These are phyloP conservation scores for Psilopsiagon aymara DNA, from an alignment of 2,113 vertebrate genomes.

Conservation along the genomic window DNA sequence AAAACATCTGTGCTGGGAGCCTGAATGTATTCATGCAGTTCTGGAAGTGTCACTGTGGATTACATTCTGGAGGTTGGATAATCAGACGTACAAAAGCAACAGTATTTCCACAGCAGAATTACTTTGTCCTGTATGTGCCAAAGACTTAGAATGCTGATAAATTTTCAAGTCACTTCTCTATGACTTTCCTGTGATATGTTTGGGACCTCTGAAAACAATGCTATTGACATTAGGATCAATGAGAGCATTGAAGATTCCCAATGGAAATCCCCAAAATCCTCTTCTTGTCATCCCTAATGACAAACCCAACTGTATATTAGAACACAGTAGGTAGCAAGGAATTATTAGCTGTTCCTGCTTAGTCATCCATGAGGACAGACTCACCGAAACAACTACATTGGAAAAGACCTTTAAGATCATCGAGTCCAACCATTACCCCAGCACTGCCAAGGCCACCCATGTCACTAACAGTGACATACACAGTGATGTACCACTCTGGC, in stretches of 20 bases:
- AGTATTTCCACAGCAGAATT: neutral
- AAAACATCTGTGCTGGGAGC: neutral
- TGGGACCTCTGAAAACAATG: neutral
- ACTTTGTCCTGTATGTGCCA: neutral
- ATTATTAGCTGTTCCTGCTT: neutral
- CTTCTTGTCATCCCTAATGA: neutral
- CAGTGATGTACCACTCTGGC: neutral
- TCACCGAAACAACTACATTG: neutral
- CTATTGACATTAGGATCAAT: too few species aligned
- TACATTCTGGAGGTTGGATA: neutral
- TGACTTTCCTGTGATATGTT: neutral
- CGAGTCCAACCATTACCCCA: neutral
- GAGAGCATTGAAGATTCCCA: neutral
- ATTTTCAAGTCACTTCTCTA: neutral
- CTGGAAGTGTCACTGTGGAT: neutral
- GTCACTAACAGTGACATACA: neutral
- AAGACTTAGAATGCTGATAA: neutral
- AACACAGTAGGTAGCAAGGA: neutral
- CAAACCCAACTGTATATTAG: neutral
- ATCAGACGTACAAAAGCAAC: neutral
- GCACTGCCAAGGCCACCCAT: neutral
- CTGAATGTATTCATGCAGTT: neutral
- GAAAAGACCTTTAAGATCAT: neutral
- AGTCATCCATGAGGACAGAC: neutral
- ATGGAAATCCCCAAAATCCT: neutral